phyloP scores from a whole-genome alignment of 2,113 vertebrate genomes.

The Hipposideros armiger region DNA sequence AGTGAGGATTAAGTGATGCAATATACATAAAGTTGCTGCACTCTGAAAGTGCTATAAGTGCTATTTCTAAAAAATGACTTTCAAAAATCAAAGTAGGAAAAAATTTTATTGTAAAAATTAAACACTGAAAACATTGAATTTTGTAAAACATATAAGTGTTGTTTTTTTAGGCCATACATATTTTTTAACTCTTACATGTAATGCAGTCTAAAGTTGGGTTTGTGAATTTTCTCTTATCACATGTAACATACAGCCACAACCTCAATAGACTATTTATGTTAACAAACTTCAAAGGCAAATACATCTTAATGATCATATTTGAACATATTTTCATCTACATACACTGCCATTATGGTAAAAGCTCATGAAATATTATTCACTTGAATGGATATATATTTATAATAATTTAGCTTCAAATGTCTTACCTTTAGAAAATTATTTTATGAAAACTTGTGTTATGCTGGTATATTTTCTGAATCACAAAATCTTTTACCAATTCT shows the following conservation, averaged over 20 bases:
- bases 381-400: background rate
- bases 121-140: background rate
- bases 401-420: constrained; percentile 1
- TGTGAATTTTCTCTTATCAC: background rate
- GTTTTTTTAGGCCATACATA: background rate
- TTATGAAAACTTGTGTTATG: background rate
- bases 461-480: constrained; percentile 12
- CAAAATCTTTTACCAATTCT: background rate
- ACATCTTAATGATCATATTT: background rate
- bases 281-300: background rate
- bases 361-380: background rate
- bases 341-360: background rate
- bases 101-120: background rate
- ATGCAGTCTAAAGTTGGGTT: background rate
- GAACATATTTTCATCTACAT: background rate
- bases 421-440: constrained; percentile 18
- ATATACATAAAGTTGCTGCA: background rate
- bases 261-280: background rate
- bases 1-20: background rate
- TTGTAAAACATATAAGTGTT: background rate
- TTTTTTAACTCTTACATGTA: constrained; percentile 14
- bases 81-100: background rate
- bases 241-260: background rate
- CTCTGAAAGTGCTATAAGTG: background rate
- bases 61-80: constrained; percentile 14